Evolutionary conservation across 2,113 vertebrate species (phyloP), one percentile per base, ranked within the genome.

Genomic region (Clarias gariepinus): DNA sequence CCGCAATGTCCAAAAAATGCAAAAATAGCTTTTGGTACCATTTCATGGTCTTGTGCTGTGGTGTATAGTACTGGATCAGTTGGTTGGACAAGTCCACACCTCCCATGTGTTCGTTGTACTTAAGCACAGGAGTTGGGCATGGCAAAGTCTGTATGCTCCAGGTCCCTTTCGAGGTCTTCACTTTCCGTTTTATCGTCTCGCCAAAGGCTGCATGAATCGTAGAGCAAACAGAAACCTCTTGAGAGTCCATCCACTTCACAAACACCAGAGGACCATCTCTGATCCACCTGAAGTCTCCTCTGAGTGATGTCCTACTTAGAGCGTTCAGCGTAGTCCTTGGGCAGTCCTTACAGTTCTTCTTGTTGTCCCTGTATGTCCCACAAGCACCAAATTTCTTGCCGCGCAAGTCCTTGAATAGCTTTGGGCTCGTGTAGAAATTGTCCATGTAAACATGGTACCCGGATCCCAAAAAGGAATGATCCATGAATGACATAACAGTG

Each of bases 191-290:
- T 11, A 88, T 81, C 1, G 3, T 74, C 3, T 88, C 74, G 3
- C 83, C 85, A 15, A 55, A 78, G 19, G 77, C 85, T 16, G 53
- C 2, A 53, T 89, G 88, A 21, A 89, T 87, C 0, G 88, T 87
- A 19, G 85, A 87, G 53, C 85, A 89, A 30, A 89, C 60, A 0
- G 79, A 87, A 63, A 89, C 90, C 11, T 77, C 87, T 52, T 52
- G 36, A 12, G 36, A 68, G 15, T 88, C 88, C 90, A 78, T 89
- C 86, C 88, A 89, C 90, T 90, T 89, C 64, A 89, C 88, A 82
- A 87, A 90, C 36, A 90, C 36, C 55, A 90, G 79, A 11, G 76
- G 58, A 2, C 61, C 88, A 0, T 89, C 84, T 74, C 90, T 47
- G 47, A 89, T 77, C 88, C 90, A 89, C 23, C 90, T 74, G 55